Base-by-base conservation (phyloP, 2,113 vertebrate genomes). In the Neofelis nebulosa region DNA sequence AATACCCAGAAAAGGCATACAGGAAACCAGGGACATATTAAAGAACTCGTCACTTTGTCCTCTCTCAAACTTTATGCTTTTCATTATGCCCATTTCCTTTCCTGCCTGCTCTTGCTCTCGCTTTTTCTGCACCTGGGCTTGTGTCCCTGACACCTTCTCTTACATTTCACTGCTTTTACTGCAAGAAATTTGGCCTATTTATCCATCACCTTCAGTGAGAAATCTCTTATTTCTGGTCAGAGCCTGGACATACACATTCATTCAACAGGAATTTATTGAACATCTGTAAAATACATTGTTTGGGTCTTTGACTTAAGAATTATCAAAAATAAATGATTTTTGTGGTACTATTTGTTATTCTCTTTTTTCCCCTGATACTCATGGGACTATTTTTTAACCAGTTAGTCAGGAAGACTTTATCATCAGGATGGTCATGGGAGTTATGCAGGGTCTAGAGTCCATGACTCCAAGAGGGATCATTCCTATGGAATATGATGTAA, bases 271-370 rank as follows among this genome's bases (percentile, higher is more conserved):
- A 71, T n/a, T 87, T 31, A 19, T 69, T 80, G 9, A 81, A 1
- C 93, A 50, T 11, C 9, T 52, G 4, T 48, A 31, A 1, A 14
- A 14, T 41, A 31, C 8, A 6, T 41, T 68, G 15, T n/a, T 85
- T 81, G 66, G 18, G 11, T 52, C 15, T n/a, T 86, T 48, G 45
- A 41, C 16, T 94, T 86, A 23, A 45, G 21, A 55, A 69, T 69
- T 90, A 87, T 55, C 38, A 25, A 50, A 73, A 23, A 18, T 8
- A 38, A 90, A 68, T 68, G 68, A 66, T 74, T 61, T 95, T 61
- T 31, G 18, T 69, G 50, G 31, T 57, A 5, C 2, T 61, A 27
- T 9, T 82, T 41, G 2, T 11, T 87, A 7, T 19, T 69, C n/a
- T 1, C 2, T 19, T 68, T 10, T 23, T 14, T 6, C 15, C 23